Evolutionary conservation across 2,888 invertebrate genomes (phyloP).

Genomic region (Prosopocoilus inquinatus): DNA sequence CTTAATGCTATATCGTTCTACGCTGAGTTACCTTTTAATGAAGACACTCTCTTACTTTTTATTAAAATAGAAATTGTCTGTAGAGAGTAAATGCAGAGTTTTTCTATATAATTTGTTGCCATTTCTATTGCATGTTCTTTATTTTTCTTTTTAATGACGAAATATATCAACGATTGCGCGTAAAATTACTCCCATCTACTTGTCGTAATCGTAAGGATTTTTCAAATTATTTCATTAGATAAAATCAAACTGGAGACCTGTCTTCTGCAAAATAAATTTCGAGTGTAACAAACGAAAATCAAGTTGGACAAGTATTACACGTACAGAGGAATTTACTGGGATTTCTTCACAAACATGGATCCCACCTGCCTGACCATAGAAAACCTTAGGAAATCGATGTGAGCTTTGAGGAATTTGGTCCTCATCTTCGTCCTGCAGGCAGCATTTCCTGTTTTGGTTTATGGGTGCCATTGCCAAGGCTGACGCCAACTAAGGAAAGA

Average conservation of each 20-base stretch:
- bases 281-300: slow-evolving; percentile 12
- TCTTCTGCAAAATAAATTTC: slow-evolving; percentile 17
- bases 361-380: not conserved
- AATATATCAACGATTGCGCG: no score
- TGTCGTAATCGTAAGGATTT: no score
- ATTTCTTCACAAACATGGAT: not conserved
- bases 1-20: no score
- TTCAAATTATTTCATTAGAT: not conserved
- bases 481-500: not conserved
- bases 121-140: no score
- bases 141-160: no score
- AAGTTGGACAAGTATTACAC: slow-evolving; percentile 15
- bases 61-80: no score
- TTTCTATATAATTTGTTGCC: no score
- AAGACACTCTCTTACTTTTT: no score
- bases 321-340: not conserved
- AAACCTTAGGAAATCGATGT: not conserved
- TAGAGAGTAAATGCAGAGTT: no score
- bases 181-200: no score
- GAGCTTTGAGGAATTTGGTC: not conserved
- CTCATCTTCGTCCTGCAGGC: not conserved
- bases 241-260: slow-evolving; percentile 8
- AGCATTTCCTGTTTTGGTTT: not conserved
- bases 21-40: no score
- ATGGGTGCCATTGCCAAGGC: not conserved